phyloP scores from a whole-genome alignment of 92 coral and sea anemone genomes.

The Metridium senile region DNA sequence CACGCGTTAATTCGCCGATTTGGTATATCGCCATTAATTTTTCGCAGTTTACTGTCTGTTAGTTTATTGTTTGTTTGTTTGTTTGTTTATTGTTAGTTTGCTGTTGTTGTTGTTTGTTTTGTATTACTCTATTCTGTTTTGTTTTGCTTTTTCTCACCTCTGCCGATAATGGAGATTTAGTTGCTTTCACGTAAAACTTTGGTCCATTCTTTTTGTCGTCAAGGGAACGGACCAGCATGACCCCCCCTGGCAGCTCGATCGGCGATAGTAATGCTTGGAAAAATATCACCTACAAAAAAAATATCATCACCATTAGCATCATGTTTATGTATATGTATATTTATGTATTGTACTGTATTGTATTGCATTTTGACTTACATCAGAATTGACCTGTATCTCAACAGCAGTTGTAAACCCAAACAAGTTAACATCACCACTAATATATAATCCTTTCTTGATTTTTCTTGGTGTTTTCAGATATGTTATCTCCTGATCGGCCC shows the following conservation, averaged over 20 bases:
- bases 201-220: slow-evolving; percentile 44
- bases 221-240: slow-evolving; percentile 35
- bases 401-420: slow-evolving; percentile 56
- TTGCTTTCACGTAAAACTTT: slow-evolving; percentile 44
- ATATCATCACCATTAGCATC: background rate
- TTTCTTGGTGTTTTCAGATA: slow-evolving; percentile 40
- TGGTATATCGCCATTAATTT: too few species aligned
- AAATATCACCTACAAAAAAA: slow-evolving; percentile 18
- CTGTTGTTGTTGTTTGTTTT: too few species aligned
- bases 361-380: slow-evolving; percentile 49
- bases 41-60: background rate
- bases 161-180: slow-evolving; percentile 30
- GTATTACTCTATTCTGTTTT: too few species aligned
- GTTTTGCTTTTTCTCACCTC: slow-evolving; percentile 7
- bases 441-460: slow-evolving; percentile 62
- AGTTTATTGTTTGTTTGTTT: too few species aligned
- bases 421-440: slow-evolving; percentile 55
- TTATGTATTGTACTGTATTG: too few species aligned
- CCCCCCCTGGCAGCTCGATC: slow-evolving; percentile 33
- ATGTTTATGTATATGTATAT: too few species aligned
- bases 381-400: slow-evolving; percentile 52
- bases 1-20: too few species aligned
- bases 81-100: too few species aligned
- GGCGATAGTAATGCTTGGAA: slow-evolving; percentile 48
- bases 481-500: slow-evolving; percentile 48